Evolutionary conservation across 1,140 invertebrate species (phyloP), one percentile per base, ranked within the genome.

Genomic region (Archivesica marissinica): DNA sequence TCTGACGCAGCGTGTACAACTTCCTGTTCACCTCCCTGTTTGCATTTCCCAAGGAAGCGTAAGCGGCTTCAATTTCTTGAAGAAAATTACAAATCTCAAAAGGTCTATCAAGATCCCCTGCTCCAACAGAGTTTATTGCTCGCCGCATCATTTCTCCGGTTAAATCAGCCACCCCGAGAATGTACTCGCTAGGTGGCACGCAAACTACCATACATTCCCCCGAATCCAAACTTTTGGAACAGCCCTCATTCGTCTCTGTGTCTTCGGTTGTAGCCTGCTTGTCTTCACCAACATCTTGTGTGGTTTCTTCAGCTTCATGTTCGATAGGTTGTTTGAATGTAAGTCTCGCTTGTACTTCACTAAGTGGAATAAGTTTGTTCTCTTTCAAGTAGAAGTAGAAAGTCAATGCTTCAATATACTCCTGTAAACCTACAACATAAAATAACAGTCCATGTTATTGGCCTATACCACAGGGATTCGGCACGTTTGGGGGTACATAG

Each of bases 81-180:
- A 98, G 95, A 88, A 97, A 96, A 70, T 95, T 95, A 91, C 96
- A 97, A 4, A 96, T 95, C 74, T 96, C 93, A 90, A 96, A 96
- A 89, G 97, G 97, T 68, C 95, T 96, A 25, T 96, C 95, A n/a
- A 96, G 95, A 88, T 98, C 96, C 0, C 97, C 97, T 82, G 95
- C 95, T 0, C 96, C 96, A 39, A 98, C 95, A 89, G 96, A 96
- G 89, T 97, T 98, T 7, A 98, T 97, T 79, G 97, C 97, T 87
- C 96, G 96, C 78, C 97, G 95, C 97, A 98, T 98, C 30, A 98
- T 91, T 93, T 99, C 97, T 0, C 97, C 98, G 4, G 97, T 98
- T 13, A 98, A 94, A 94, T 99, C 98, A 9, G 96, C 96, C 52
- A 98, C 93, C 0, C 97, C 98, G n/a, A 98, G 93, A 87, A 98